Evolutionary conservation across 2,797 vertebrate species (phyloP), one percentile per base, ranked within the genome.

Genomic region (Myotis daubentonii): DNA sequence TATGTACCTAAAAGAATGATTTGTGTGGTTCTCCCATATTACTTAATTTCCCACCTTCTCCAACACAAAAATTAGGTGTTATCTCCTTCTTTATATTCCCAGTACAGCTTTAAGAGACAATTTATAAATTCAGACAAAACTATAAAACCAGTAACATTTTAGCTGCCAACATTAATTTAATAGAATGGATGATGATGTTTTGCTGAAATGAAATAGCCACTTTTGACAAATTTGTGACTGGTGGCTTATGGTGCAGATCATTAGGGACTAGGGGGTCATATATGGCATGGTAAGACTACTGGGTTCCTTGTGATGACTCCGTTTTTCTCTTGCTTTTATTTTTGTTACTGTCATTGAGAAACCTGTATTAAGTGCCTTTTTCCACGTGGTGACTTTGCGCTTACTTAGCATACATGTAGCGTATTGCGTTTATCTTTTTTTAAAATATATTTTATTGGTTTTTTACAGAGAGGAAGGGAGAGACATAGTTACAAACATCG

Each of bases 101-200:
- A 22, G 38, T 76, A 30, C 8, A 87, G 19, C 36, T 80, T 53
- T 66, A 38, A 83, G 85, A 83, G 60, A n/a, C 20, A 60, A 23
- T 83, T 89, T 62, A 49, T 51, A 75, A 65, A 47, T 92, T 92
- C 22, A 66, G 70, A 65, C 38, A 36, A 70, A 70, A 94, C 23
- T 44, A 22, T 7, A 76, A 85, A 57, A 74, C 30, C 38, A 70
- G 4, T 65, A 16, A 47, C 76, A 36, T 81, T 33, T 13, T 87
- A 30, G 79, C 16, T 85, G 36, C 23, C 25, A 88, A 12, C 41
- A 44, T 88, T 90, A 68, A 83, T 74, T 93, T 53, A 79, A 28
- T 89, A 53, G 49, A 19, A 20, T 94, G 30, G 25, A 38, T 38
- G 22, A 65, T 47, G 57, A 30, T 62, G 25, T 25, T 91, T 83